Base-by-base conservation (phyloP, 2,888 invertebrate genomes). In the Eupithecia pulchellata region DNA sequence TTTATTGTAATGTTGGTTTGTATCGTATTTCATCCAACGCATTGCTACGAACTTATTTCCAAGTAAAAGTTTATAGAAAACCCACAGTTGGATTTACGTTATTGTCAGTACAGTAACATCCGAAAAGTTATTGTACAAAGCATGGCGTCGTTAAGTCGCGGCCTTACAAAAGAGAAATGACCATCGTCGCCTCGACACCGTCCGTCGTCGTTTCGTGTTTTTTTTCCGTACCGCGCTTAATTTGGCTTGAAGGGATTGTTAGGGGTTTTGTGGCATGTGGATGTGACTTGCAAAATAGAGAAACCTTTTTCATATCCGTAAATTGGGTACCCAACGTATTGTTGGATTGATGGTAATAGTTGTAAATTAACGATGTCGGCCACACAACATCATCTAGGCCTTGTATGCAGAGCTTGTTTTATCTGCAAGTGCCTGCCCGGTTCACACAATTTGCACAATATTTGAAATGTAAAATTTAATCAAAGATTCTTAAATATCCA, bases 221-320 rank as follows among this genome's bases (percentile, higher is more conserved):
- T 52, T n/a, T 52, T 57, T 57, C 4, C 17, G 8, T 17, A 57
- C 42, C 42, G 42, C 29, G 29, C 27, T 29, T 29, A 57, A 5
- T 29, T 57, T 57, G 17, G 17, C 29, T 57, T 9, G 8, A 29
- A 57, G 20, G 29, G 17, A 57, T 13, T 52, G n/a, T n/a, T n/a
- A n/a, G n/a, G n/a, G 11, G 52, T 25, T 11, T 11, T 13, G 9
- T 11, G 13, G 3, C 11, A 25, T 25, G 47, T 20, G 20, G 25
- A 52, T 57, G 29, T 57, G 57, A 57, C 57, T 57, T 57, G 57
- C 57, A 57, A 57, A 55, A 57, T 29, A 6, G 17, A 17, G 29
- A 29, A 29, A 17, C 14, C 17, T 47, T 47, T 47, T 39, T 20
- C 9, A 20, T 42, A 42, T 47, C 9, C 3, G 20, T 47, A 47